phyloP scores from a whole-genome alignment of 2,113 vertebrate species.

The Chlamydotis undulata region DNA sequence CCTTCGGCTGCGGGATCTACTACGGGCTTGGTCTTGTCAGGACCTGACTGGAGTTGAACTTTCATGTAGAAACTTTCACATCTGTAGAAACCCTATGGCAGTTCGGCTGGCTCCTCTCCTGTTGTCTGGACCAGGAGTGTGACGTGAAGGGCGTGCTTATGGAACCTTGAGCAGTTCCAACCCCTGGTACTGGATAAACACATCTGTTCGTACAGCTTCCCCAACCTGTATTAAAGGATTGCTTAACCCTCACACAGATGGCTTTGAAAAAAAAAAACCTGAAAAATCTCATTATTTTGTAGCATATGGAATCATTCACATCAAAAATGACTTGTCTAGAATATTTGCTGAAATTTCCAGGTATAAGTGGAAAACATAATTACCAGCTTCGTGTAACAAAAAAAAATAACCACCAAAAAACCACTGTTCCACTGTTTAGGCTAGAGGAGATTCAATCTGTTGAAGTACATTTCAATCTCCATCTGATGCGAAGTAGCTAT shows the following conservation, averaged over 20 bases:
- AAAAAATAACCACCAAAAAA: not conserved
- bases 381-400: not conserved
- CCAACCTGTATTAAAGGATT: fast-evolving
- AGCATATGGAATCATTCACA: not conserved
- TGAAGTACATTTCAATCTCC: not conserved
- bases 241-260: not conserved
- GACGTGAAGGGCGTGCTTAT: fast-evolving
- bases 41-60: not conserved
- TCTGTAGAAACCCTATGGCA: fast-evolving
- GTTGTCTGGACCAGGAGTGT: not conserved
- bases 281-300: not conserved
- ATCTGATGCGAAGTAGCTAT: not conserved
- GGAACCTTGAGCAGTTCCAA: not conserved
- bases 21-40: not conserved
- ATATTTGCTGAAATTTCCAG: not conserved
- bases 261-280: not conserved
- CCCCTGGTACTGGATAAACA: not conserved
- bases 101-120: not conserved
- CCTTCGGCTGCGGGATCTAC: not conserved
- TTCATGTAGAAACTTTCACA: fast-evolving
- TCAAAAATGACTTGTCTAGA: not conserved
- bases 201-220: fast-evolving
- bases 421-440: not conserved
- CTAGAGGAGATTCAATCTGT: not conserved
- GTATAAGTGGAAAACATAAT: slow-evolving; percentile 1